phyloP scores from a whole-genome alignment of 2,888 invertebrate species.

The Diadegma fenestrale region DNA sequence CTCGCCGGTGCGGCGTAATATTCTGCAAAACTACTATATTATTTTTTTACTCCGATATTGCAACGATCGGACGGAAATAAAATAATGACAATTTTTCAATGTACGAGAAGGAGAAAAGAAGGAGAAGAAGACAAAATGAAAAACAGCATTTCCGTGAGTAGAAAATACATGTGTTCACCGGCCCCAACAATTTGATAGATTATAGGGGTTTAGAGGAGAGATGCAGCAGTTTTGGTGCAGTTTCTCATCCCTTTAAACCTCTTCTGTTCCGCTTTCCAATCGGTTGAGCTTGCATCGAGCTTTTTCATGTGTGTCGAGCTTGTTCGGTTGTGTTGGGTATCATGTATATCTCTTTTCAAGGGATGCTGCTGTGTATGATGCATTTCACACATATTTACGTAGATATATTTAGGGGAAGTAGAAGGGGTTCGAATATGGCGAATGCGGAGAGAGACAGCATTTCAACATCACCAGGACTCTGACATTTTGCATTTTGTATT shows the following conservation, averaged over 20 bases:
- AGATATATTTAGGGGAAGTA: conserved; percentile 12
- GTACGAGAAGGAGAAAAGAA: not conserved
- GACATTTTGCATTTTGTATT: conserved; percentile 78
- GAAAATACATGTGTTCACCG: conserved; percentile 73
- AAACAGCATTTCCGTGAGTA: conserved; percentile 36
- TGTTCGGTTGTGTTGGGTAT: not conserved
- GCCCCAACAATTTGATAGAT: conserved; percentile 79
- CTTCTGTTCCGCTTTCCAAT: conserved; percentile 76
- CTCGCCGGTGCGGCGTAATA: not conserved
- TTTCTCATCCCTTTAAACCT: conserved; percentile 31
- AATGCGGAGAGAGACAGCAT: conserved; percentile 50
- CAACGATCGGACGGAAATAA: not conserved
- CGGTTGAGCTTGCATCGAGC: conserved; percentile 73
- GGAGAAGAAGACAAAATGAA: not conserved
- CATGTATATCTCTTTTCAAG: conserved; percentile 31
- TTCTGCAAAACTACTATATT: not conserved
- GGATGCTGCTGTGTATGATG: conserved; percentile 55
- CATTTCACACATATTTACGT: conserved; percentile 43
- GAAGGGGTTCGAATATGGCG: conserved; percentile 14
- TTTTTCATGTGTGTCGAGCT: conserved; percentile 24
- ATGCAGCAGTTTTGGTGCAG: conserved; percentile 51
- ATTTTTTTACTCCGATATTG: not conserved
- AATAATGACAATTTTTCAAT: not conserved
- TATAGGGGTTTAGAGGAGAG: conserved; percentile 72
- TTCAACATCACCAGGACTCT: conserved; percentile 42